These are phyloP conservation scores for Astyanax mexicanus DNA, from an alignment of 2,797 vertebrate species.

Conservation along the genomic window DNA sequence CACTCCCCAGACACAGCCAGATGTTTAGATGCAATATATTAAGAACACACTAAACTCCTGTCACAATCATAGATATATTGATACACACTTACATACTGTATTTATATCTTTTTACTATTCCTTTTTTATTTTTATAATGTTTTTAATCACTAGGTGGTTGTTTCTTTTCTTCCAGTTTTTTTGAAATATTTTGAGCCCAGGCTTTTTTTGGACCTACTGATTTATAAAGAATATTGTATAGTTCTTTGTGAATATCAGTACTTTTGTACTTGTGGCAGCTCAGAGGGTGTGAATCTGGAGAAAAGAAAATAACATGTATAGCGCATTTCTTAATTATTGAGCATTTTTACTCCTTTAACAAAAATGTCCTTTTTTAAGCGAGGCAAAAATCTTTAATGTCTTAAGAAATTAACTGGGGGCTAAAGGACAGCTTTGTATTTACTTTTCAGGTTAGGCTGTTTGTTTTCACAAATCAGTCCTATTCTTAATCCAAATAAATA, in stretches of 20 bases:
- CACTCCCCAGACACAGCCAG: slow-evolving; percentile 63
- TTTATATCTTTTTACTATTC: slow-evolving; percentile 57
- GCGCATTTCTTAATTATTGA: slow-evolving; percentile 85
- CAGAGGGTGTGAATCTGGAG: slow-evolving; percentile 91
- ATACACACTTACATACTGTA: slow-evolving; percentile 46
- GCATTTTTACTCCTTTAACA: slow-evolving; percentile 76
- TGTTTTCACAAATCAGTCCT: slow-evolving; percentile 38
- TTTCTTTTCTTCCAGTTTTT: slow-evolving; percentile 78
- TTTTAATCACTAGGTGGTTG: slow-evolving; percentile 86
- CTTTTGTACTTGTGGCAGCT: slow-evolving; percentile 95
- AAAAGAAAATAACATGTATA: slow-evolving; percentile 83
- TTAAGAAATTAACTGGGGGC: slow-evolving; percentile 59
- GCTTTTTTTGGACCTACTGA: slow-evolving; percentile 86
- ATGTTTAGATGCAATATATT: slow-evolving; percentile 88
- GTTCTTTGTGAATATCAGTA: slow-evolving; percentile 90
- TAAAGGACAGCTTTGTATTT: slow-evolving; percentile 59
- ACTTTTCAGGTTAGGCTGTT: slow-evolving; percentile 50
- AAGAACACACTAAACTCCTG: slow-evolving; percentile 64
- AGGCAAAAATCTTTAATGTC: slow-evolving; percentile 72
- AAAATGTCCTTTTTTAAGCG: slow-evolving; percentile 68
- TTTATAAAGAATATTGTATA: slow-evolving; percentile 80
- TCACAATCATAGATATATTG: slow-evolving; percentile 71
- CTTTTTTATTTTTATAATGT: slow-evolving; percentile 77
- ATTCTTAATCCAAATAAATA: slow-evolving; percentile 49
- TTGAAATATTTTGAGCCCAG: slow-evolving; percentile 79